A percentile compares a stretch with the other conserved stretches of the same genome.
Evolutionary conservation across 1,140 invertebrate genomes (phyloP).

Genomic region (Drosophila suzukii): DNA sequence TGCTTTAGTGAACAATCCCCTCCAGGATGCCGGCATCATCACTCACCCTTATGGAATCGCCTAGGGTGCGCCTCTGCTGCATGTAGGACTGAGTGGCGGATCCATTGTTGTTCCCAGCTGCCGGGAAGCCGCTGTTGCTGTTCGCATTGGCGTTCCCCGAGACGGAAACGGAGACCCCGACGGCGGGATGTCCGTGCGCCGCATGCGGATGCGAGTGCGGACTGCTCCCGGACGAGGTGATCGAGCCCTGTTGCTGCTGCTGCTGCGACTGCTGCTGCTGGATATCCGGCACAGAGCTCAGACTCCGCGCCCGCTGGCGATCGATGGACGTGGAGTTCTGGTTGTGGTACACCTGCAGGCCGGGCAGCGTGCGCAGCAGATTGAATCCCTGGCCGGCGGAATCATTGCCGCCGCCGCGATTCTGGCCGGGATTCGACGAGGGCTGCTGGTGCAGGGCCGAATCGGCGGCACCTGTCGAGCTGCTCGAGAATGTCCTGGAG

Average conservation of each 20-base stretch:
- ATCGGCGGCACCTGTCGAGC: slow-evolving; percentile 88
- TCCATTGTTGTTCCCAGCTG: slow-evolving; percentile 67
- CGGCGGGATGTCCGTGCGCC: slow-evolving; percentile 58
- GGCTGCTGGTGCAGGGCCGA: slow-evolving; percentile 69
- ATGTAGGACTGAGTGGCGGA: slow-evolving; percentile 62
- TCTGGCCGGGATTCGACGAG: slow-evolving; percentile 7
- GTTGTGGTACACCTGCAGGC: slow-evolving; percentile 87
- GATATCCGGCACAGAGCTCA: slow-evolving; percentile 93
- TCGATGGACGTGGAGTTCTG: slow-evolving; percentile 85
- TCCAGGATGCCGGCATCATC: neutral
- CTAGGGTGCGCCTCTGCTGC: slow-evolving; percentile 66
- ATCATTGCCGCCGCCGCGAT: slow-evolving; percentile 48
- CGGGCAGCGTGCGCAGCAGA: slow-evolving; percentile 89
- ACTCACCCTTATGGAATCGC: slow-evolving; percentile 73
- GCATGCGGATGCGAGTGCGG: slow-evolving; percentile 54
- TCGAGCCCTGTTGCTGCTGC: slow-evolving; percentile 56
- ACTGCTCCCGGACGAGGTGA: slow-evolving; percentile 56
- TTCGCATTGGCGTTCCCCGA: slow-evolving; percentile 72
- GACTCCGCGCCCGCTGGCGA: slow-evolving; percentile 91
- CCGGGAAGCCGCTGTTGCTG: slow-evolving; percentile 79
- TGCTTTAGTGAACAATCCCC: no score
- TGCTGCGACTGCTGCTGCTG: slow-evolving; percentile 84
- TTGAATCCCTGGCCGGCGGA: slow-evolving; percentile 88
- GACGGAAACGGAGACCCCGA: slow-evolving; percentile 57
- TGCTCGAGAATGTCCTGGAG: slow-evolving; percentile 91